These are phyloP conservation scores for Gavia stellata DNA, from an alignment of 2,113 vertebrate genomes.

Conservation along the genomic window DNA sequence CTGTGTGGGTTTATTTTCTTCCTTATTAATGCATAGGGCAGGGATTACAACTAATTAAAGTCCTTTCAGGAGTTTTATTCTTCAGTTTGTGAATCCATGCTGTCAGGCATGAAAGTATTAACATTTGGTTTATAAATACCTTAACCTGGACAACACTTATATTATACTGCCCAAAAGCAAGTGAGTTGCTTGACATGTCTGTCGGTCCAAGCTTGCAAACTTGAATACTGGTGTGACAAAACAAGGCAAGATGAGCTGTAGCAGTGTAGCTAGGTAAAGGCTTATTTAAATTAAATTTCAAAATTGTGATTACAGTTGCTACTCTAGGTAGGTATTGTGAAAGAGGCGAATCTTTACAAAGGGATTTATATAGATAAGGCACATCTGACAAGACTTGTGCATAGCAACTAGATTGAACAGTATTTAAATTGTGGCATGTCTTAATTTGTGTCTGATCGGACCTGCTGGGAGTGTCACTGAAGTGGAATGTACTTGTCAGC, in stretches of 20 bases:
- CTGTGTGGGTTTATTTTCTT: neutral
- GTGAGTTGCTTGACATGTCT: neutral
- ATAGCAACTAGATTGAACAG: neutral
- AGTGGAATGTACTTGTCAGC: no score
- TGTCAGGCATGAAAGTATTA: neutral
- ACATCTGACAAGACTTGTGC: neutral
- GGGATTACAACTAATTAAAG: neutral
- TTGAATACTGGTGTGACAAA: neutral
- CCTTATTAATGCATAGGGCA: neutral
- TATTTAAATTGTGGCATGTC: neutral
- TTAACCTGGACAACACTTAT: neutral
- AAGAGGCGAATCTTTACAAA: neutral
- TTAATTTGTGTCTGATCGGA: neutral
- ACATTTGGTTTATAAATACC: neutral
- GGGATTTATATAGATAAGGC: neutral
- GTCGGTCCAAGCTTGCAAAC: no score
- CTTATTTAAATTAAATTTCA: neutral
- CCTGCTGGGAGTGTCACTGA: neutral
- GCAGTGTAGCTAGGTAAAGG: neutral
- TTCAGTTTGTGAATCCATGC: neutral
- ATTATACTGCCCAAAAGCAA: neutral
- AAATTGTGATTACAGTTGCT: neutral
- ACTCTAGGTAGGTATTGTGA: neutral
- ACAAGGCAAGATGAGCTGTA: neutral
- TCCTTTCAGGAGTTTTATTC: neutral